These are phyloP conservation scores for Microplitis manilae DNA, from an alignment of 2,888 invertebrate species.

Conservation along the genomic window DNA sequence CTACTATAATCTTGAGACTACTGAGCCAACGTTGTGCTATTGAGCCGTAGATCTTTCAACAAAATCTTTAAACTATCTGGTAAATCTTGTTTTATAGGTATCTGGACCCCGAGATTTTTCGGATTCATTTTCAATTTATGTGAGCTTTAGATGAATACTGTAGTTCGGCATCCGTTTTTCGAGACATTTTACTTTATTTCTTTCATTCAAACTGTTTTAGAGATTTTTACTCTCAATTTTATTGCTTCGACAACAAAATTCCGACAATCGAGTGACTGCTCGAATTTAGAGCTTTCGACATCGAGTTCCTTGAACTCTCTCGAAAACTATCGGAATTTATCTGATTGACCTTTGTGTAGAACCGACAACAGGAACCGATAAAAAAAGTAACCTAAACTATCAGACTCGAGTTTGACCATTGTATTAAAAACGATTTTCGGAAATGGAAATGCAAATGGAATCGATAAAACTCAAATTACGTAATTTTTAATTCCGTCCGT, in stretches of 20 bases:
- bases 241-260: neutral
- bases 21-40: constrained; percentile 1
- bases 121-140: constrained; percentile 9
- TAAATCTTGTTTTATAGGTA: neutral
- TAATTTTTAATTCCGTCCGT: neutral
- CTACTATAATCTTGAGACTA: neutral
- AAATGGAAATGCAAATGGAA: neutral
- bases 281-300: neutral
- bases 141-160: neutral
- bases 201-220: neutral
- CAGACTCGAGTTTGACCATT: neutral
- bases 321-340: neutral
- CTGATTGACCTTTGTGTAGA: neutral
- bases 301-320: neutral
- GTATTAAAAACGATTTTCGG: neutral
- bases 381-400: neutral
- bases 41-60: constrained; percentile 10
- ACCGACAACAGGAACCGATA: neutral
- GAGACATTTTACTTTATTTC: neutral
- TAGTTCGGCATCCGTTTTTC: neutral
- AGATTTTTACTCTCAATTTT: neutral
- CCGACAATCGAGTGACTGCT: neutral
- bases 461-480: neutral
- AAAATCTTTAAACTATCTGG: constrained; percentile 5
- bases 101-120: neutral